Percentiles rank a stretch among this genome's conserved stretches.
Evolutionary conservation across 2,888 invertebrate genomes (phyloP).

Genomic region (Drosophila paranaensis): DNA sequence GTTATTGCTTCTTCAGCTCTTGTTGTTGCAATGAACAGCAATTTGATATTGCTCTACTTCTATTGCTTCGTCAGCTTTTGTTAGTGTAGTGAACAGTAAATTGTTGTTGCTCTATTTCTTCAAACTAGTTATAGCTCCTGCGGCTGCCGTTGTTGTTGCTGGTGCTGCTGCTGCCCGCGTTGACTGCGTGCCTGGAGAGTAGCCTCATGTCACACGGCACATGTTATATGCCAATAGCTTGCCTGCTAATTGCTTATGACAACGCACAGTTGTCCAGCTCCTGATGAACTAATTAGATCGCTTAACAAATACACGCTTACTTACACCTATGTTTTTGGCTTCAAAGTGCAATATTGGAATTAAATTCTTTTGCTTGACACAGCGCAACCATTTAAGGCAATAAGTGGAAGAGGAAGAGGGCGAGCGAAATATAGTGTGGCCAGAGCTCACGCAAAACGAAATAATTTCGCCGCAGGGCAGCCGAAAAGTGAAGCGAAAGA

Average conservation of each 20-base stretch:
- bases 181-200: slow-evolving; percentile 21
- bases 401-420: slow-evolving; percentile 29
- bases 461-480: slow-evolving; percentile 61
- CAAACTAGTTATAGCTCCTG: neutral
- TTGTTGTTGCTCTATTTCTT: neutral
- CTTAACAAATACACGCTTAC: neutral
- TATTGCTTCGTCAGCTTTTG: too few relatives aligned
- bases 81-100: neutral
- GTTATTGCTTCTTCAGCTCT: too few relatives aligned
- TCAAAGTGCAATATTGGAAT: slow-evolving; percentile 40
- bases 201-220: slow-evolving; percentile 28
- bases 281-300: slow-evolving; percentile 41
- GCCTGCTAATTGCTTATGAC: slow-evolving; percentile 34
- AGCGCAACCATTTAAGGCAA: slow-evolving; percentile 51
- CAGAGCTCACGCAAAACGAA: slow-evolving; percentile 50
- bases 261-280: slow-evolving; percentile 26
- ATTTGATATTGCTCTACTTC: neutral
- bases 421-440: neutral
- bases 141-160: neutral
- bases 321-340: neutral
- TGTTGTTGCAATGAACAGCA: neutral
- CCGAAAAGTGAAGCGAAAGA: slow-evolving; percentile 22
- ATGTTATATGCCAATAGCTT: slow-evolving; percentile 19
- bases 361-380: slow-evolving; percentile 40
- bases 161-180: neutral